A percentile compares a stretch with the other conserved stretches of the same genome.
phyloP scores from a whole-genome alignment of 2,888 invertebrate species.

The Lagria hirta region DNA sequence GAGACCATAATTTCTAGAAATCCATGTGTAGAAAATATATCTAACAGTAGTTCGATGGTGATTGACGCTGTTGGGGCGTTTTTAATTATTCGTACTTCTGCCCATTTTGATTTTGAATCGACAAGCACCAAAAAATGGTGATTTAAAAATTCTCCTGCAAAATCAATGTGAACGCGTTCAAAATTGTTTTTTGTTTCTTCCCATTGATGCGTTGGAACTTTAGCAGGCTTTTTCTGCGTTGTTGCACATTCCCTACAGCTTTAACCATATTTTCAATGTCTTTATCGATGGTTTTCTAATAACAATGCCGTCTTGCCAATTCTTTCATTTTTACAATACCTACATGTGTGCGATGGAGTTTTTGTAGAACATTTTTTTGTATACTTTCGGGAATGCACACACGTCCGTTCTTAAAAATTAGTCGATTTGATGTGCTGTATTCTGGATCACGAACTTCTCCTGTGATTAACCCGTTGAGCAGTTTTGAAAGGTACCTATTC shows the following conservation, averaged over 20 bases:
- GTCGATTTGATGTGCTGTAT: too few relatives aligned
- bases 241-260: conserved; percentile 25
- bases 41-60: conserved; percentile 4
- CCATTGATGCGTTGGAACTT: conserved; percentile 30
- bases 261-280: conserved; percentile 32
- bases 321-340: conserved; percentile 33
- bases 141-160: conserved; percentile 34
- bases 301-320: conserved; percentile 30
- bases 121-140: conserved; percentile 25
- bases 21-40: conserved; percentile 6
- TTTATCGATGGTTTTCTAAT: conserved; percentile 34
- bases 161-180: conserved; percentile 40
- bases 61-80: conserved; percentile 15
- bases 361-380: conserved; percentile 2
- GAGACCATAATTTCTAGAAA: conserved; percentile 4
- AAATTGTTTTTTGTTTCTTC: conserved; percentile 34
- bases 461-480: too few relatives aligned
- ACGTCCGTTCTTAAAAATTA: conserved; percentile 3
- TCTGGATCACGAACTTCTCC: too few relatives aligned
- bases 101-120: conserved; percentile 33
- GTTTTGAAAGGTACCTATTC: too few relatives aligned
- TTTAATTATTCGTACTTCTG: conserved; percentile 29
- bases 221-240: conserved; percentile 22
- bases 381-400: conserved; percentile 1
- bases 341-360: conserved; percentile 3